phyloP scores from a whole-genome alignment of 1,140 invertebrate species.

The Maniola jurtina region DNA sequence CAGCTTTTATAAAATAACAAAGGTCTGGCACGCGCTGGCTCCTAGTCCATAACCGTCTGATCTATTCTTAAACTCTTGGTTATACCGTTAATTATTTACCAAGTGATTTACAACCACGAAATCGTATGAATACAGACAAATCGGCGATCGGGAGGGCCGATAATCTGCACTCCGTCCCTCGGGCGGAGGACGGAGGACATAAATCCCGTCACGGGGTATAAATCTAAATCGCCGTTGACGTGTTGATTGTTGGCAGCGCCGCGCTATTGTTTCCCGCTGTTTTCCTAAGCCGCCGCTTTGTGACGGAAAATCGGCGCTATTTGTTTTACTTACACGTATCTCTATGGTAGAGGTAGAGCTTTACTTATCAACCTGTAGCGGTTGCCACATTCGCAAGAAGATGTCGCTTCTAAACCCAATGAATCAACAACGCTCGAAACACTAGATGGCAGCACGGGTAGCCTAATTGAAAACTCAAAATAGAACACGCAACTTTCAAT shows the following conservation, averaged over 20 bases:
- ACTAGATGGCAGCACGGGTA: no score
- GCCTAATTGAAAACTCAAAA: no score
- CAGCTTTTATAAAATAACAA: no score
- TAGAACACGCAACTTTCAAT: no score
- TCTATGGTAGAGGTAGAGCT: no score
- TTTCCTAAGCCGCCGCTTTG: slow-evolving; percentile 42
- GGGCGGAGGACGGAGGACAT: slow-evolving; percentile 21
- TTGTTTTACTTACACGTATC: slow-evolving; percentile 2
- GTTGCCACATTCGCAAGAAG: no score
- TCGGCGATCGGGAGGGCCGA: slow-evolving; percentile 15
- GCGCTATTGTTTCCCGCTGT: slow-evolving; percentile 38
- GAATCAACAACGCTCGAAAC: no score
- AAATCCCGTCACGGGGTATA: slow-evolving; percentile 45
- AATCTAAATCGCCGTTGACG: slow-evolving; percentile 61
- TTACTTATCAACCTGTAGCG: no score
- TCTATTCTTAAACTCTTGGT: background rate
- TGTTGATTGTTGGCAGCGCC: slow-evolving; percentile 48
- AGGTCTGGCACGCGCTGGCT: background rate
- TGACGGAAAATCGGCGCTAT: slow-evolving; percentile 32
- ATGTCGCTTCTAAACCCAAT: no score
- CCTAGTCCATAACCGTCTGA: background rate
- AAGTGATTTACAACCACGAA: slow-evolving; percentile 19
- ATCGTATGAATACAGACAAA: slow-evolving; percentile 27
- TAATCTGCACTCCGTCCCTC: slow-evolving; percentile 20
- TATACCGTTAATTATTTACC: slow-evolving; percentile 4